A percentile compares a stretch with the other conserved stretches of the same genome.
Evolutionary conservation across 1,140 invertebrate species (phyloP).

Genomic region (Bombus huntii): DNA sequence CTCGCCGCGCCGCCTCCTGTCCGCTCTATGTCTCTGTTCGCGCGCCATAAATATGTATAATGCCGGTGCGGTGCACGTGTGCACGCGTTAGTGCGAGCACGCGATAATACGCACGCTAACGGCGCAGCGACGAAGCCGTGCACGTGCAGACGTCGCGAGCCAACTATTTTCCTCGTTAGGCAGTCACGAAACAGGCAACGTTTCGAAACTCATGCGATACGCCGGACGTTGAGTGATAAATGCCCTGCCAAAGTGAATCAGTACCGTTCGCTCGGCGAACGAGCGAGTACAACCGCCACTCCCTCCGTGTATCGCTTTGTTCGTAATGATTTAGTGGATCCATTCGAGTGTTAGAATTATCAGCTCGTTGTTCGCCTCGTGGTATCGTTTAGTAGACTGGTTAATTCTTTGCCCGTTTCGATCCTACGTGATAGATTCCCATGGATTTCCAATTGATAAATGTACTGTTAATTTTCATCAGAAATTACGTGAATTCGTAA

Average conservation of each 20-base stretch:
- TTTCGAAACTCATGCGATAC: conserved; percentile 48
- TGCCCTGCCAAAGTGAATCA: conserved; percentile 48
- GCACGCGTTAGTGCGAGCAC: background rate
- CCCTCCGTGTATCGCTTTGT: conserved; percentile 21
- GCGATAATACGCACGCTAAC: conserved; percentile 6
- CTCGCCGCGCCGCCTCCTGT: conserved; percentile 26
- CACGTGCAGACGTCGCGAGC: background rate
- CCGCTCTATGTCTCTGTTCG: conserved; percentile 27
- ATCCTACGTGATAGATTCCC: background rate
- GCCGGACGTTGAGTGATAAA: conserved; percentile 50
- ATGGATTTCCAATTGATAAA: background rate
- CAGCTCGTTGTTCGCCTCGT: background rate
- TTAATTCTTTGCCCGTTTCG: background rate
- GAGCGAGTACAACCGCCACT: background rate
- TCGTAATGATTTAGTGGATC: conserved; percentile 41
- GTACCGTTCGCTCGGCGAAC: background rate
- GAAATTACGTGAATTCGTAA: too few species aligned
- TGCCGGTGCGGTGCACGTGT: conserved; percentile 15
- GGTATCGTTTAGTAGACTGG: background rate
- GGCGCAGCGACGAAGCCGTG: background rate
- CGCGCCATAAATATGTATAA: conserved; percentile 68
- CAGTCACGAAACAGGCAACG: conserved; percentile 51
- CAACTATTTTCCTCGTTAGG: conserved; percentile 52
- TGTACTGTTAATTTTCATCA: background rate
- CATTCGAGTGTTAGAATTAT: conserved; percentile 38